These are phyloP conservation scores for Idaea straminata DNA, from an alignment of 2,888 invertebrate species.

Conservation along the genomic window DNA sequence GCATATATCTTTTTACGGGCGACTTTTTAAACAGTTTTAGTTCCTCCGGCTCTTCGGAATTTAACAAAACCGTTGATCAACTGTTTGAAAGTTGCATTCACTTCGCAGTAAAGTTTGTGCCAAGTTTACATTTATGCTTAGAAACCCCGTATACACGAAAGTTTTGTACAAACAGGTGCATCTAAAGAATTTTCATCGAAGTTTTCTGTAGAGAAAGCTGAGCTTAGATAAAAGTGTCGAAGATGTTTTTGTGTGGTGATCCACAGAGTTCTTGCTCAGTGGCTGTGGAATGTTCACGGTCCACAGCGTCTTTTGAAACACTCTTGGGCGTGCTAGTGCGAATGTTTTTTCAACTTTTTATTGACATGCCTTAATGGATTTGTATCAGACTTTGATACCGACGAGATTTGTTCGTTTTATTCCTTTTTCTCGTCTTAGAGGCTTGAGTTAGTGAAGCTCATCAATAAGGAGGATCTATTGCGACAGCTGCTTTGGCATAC, in stretches of 20 bases:
- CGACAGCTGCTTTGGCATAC: constrained; percentile 19
- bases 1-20: neutral
- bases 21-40: neutral
- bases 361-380: constrained; percentile 61
- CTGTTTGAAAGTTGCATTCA: neutral
- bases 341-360: constrained; percentile 61
- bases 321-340: constrained; percentile 70
- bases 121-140: neutral
- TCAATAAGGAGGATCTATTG: constrained; percentile 15
- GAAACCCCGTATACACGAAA: neutral
- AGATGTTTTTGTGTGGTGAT: constrained; percentile 62
- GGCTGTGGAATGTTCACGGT: constrained; percentile 76
- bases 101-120: neutral
- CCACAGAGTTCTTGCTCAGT: constrained; percentile 62
- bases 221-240: constrained; percentile 47
- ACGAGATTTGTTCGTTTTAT: constrained; percentile 34
- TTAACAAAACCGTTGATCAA: neutral
- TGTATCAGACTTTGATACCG: constrained; percentile 45
- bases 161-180: neutral
- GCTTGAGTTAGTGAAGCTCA: constrained; percentile 1
- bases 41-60: neutral
- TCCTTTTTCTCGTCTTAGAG: constrained; percentile 8
- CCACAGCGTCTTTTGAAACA: constrained; percentile 75
- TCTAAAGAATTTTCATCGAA: constrained; percentile 26
- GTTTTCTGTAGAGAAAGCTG: constrained; percentile 42